Evolutionary conservation across 2,888 invertebrate genomes (phyloP).

Genomic region (Eupelmus urozonus): DNA sequence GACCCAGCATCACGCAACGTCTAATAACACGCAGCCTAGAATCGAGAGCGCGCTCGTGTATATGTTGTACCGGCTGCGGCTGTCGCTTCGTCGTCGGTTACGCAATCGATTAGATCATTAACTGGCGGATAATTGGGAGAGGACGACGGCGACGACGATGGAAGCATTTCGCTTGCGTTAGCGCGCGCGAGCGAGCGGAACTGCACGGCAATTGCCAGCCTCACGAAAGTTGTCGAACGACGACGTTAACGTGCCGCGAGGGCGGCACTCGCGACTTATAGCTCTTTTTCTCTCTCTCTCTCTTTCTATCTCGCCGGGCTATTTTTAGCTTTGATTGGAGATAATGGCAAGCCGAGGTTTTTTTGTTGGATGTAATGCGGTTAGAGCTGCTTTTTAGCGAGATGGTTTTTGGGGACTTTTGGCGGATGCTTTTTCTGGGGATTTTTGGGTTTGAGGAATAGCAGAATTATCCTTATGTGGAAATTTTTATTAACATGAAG

Average conservation of each 20-base stretch:
- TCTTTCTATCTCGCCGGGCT: background rate
- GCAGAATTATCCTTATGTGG: too few relatives aligned
- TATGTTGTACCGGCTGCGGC: constrained; percentile 36
- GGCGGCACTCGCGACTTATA: too few relatives aligned
- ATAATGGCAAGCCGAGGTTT: background rate
- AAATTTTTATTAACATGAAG: too few relatives aligned
- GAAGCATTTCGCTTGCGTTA: constrained; percentile 49
- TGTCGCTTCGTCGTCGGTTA: constrained; percentile 44
- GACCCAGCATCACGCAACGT: constrained; percentile 35
- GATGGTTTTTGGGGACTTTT: too few relatives aligned
- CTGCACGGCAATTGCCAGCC: background rate
- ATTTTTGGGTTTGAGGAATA: too few relatives aligned
- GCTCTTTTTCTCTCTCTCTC: too few relatives aligned
- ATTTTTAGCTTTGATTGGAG: constrained; percentile 27
- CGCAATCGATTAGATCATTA: constrained; percentile 65
- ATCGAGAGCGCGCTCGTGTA: background rate
- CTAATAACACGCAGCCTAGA: constrained; percentile 54
- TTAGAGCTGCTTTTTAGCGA: background rate
- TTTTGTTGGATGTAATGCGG: background rate
- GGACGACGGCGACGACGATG: constrained; percentile 46
- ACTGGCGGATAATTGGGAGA: constrained; percentile 62
- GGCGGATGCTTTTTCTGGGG: too few relatives aligned
- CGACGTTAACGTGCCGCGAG: too few relatives aligned
- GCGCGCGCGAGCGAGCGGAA: background rate
- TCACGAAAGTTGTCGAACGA: too few relatives aligned